These are phyloP conservation scores for Carlito syrichta DNA, from an alignment of 2,113 vertebrate genomes.

Conservation along the genomic window DNA sequence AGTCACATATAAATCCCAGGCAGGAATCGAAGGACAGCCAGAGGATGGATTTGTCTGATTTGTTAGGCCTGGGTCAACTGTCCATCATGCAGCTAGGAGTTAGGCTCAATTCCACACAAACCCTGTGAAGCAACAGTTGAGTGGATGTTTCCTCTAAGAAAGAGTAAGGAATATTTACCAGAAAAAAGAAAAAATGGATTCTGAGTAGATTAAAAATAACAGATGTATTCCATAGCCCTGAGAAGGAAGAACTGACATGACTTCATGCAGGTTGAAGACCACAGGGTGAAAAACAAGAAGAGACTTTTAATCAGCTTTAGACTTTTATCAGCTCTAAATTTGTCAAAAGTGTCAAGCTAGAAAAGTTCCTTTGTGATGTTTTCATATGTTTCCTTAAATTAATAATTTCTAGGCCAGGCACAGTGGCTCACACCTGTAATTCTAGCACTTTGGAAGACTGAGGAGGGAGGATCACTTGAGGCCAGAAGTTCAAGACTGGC, in stretches of 20 bases:
- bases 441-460: too few species aligned
- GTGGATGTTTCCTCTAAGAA: neutral
- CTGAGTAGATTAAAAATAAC: neutral
- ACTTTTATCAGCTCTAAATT: neutral
- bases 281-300: neutral
- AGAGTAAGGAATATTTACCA: neutral
- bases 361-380: neutral
- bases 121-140: neutral
- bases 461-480: too few species aligned
- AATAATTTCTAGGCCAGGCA: constrained; percentile 32
- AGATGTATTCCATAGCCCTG: neutral
- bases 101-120: neutral
- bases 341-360: constrained; percentile 24
- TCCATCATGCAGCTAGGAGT: neutral
- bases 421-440: too few species aligned
- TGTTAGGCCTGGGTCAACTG: neutral
- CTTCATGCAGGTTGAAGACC: neutral
- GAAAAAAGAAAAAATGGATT: neutral
- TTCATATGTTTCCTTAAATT: neutral
- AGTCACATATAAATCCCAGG: neutral
- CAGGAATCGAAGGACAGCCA: neutral
- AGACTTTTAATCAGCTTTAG: neutral
- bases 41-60: neutral
- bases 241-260: neutral
- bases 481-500: too few species aligned